Evolutionary conservation across 2,113 vertebrate species (phyloP).

Genomic region (Indicator indicator): DNA sequence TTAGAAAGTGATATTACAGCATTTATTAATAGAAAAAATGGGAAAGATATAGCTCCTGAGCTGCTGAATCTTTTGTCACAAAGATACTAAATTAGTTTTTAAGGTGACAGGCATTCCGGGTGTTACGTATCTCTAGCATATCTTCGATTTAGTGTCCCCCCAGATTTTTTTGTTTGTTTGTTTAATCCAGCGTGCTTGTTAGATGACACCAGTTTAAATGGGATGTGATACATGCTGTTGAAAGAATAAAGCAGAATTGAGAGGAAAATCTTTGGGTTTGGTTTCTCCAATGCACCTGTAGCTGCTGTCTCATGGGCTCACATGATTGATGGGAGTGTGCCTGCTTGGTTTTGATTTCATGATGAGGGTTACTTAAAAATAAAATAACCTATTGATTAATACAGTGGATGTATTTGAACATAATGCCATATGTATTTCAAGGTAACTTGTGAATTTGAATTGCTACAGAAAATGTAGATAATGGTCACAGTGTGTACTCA

Average conservation of each 20-base stretch:
- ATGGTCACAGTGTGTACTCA: neutral
- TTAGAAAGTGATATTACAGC: constrained; percentile 13
- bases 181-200: neutral
- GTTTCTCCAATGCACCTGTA: neutral
- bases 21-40: constrained; percentile 56
- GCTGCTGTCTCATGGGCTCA: neutral
- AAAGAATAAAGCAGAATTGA: neutral
- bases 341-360: neutral
- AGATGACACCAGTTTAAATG: neutral
- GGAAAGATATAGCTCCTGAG: neutral
- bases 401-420: neutral
- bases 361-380: neutral
- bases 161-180: neutral
- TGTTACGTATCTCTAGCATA: neutral
- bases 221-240: neutral
- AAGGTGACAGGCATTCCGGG: neutral
- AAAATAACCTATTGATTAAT: neutral
- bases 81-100: neutral
- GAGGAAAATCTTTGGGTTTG: neutral
- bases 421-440: neutral
- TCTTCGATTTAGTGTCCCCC: neutral
- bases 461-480: neutral
- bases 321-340: neutral
- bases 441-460: neutral
- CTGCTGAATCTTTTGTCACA: neutral